phyloP scores from a whole-genome alignment of 2,113 vertebrate genomes.

The Pleuronectes platessa region DNA sequence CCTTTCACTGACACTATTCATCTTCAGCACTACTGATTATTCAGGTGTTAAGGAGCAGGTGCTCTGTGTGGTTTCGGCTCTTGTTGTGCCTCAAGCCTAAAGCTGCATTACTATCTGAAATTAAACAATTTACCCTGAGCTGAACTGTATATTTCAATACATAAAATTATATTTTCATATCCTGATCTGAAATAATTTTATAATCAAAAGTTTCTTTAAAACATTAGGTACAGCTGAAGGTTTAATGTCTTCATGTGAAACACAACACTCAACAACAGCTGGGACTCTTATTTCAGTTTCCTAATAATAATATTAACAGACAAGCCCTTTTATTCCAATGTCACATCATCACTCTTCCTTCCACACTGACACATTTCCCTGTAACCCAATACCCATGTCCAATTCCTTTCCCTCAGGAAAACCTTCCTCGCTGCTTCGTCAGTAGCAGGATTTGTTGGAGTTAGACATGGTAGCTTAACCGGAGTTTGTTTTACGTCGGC shows the following conservation, averaged over 20 bases:
- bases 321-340: too few species aligned
- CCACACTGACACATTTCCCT: too few species aligned
- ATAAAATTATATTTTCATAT: not conserved
- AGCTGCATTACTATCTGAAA: not conserved
- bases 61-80: not conserved
- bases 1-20: conserved; percentile 40
- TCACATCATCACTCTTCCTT: too few species aligned
- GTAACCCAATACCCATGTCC: not conserved
- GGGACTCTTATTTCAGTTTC: not conserved
- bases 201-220: not conserved
- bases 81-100: not conserved
- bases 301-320: not conserved
- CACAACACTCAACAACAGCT: too few species aligned
- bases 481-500: not conserved
- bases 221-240: too few species aligned
- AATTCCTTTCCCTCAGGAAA: not conserved
- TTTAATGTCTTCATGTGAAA: too few species aligned
- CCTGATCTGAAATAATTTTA: not conserved
- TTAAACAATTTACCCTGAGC: not conserved
- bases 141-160: not conserved
- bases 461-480: not conserved
- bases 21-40: conserved; percentile 44
- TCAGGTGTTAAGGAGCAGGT: conserved; percentile 48
- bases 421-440: too few species aligned
- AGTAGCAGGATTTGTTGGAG: not conserved